Percentiles rank a stretch among this genome's conserved stretches.
phyloP scores from a whole-genome alignment of 2,888 invertebrate species.

The Ommatoiulus sabulosus region DNA sequence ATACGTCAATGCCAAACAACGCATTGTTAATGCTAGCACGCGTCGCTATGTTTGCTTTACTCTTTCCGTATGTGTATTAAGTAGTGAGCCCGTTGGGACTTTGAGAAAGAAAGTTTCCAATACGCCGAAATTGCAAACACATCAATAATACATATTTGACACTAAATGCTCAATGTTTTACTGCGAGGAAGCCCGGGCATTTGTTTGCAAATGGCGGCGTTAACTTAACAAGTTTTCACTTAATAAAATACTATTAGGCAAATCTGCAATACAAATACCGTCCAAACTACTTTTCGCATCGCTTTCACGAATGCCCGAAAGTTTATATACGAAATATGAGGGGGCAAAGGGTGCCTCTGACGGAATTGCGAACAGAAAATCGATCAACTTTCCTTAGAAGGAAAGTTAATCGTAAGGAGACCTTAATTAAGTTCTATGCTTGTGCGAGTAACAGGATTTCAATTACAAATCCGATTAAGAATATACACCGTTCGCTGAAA shows the following conservation, averaged over 20 bases:
- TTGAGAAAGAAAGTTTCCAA: constrained; percentile 13
- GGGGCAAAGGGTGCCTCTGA: neutral
- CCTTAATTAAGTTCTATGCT: constrained; percentile 27
- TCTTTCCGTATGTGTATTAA: constrained; percentile 6
- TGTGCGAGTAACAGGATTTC: constrained; percentile 15
- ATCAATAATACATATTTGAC: constrained; percentile 11
- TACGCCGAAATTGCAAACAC: constrained; percentile 2
- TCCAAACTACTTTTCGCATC: neutral
- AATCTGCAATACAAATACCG: neutral
- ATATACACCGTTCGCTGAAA: neutral
- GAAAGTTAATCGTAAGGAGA: neutral
- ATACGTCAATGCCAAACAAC: neutral
- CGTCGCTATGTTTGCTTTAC: neutral
- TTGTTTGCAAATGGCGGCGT: constrained; percentile 6
- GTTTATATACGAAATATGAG: neutral
- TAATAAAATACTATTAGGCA: neutral
- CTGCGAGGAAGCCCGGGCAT: constrained; percentile 5
- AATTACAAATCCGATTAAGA: constrained; percentile 45
- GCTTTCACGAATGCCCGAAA: neutral
- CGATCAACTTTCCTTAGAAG: neutral
- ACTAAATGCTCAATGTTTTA: neutral
- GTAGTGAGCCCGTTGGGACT: neutral
- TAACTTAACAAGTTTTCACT: neutral
- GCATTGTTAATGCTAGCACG: neutral
- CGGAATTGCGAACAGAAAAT: neutral